Evolutionary conservation across 2,113 vertebrate genomes (phyloP).

Genomic region (Serilophus lunatus): DNA sequence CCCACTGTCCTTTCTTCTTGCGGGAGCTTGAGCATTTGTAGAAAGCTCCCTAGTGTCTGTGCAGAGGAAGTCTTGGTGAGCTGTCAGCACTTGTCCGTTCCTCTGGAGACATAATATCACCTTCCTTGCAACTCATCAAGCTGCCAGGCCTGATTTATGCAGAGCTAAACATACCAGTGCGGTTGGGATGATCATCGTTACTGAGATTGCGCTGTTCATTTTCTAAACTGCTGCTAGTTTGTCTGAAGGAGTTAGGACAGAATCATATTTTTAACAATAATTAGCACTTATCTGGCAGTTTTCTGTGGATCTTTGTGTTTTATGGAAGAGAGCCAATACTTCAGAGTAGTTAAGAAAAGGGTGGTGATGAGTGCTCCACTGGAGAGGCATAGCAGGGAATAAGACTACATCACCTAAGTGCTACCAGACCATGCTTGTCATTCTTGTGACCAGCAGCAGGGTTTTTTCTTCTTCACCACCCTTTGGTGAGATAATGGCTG

Average conservation of each 20-base stretch:
- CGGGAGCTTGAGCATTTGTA: conserved; percentile 13
- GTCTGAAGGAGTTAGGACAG: neutral
- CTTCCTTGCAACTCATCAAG: conserved; percentile 46
- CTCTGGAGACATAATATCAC: conserved; percentile 19
- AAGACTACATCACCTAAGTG: accelerated
- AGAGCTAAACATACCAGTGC: conserved; percentile 9
- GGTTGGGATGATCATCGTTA: neutral
- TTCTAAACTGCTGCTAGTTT: neutral
- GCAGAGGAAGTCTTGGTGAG: conserved; percentile 45
- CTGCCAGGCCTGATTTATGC: conserved; percentile 51
- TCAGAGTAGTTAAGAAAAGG: too few relatives aligned
- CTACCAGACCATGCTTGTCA: neutral
- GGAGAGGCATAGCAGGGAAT: neutral
- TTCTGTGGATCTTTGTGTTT: conserved; percentile 3
- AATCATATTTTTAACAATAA: conserved; percentile 35
- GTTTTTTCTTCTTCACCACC: neutral
- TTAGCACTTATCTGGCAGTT: conserved; percentile 16
- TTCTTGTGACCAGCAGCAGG: neutral
- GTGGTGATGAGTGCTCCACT: neutral
- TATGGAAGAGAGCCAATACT: neutral
- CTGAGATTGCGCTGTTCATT: neutral
- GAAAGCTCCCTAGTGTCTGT: conserved; percentile 38
- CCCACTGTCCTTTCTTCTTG: neutral
- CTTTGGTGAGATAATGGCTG: neutral
- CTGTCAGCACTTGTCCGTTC: conserved; percentile 57